Evolutionary conservation across 1,140 invertebrate species (phyloP).

Genomic region (Condylostylus longicornis): DNA sequence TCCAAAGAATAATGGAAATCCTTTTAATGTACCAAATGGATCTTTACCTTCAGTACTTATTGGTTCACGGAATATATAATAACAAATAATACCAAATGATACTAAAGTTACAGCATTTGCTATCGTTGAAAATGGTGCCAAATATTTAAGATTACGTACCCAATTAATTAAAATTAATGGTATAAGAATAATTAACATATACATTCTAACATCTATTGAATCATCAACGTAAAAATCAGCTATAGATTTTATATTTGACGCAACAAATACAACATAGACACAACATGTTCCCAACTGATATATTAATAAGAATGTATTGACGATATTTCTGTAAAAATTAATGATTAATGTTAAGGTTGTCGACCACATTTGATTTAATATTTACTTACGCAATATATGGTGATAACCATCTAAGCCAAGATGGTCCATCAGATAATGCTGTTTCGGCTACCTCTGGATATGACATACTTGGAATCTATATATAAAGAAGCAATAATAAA

Average conservation of each 20-base stretch:
- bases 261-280: constrained; percentile 76
- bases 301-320: constrained; percentile 56
- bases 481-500: background rate
- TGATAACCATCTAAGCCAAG: constrained; percentile 39
- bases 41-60: constrained; percentile 35
- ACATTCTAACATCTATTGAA: constrained; percentile 37
- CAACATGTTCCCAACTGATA: constrained; percentile 80
- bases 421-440: constrained; percentile 52
- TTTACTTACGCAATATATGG: constrained; percentile 43
- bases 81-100: constrained; percentile 52
- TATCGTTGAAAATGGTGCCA: constrained; percentile 56
- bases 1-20: constrained; percentile 53
- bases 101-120: constrained; percentile 51
- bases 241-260: constrained; percentile 51
- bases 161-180: constrained; percentile 57
- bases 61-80: constrained; percentile 44
- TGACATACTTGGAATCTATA: constrained; percentile 45
- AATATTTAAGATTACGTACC: constrained; percentile 50
- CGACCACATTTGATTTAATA: background rate
- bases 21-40: constrained; percentile 33
- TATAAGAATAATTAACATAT: constrained; percentile 48
- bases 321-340: constrained; percentile 34
- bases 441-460: constrained; percentile 55
- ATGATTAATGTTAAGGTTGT: background rate
- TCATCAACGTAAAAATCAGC: constrained; percentile 29